A percentile compares a stretch with the other conserved stretches of the same genome.
phyloP scores from a whole-genome alignment of 2,113 vertebrate genomes.

The Pelecanus crispus region DNA sequence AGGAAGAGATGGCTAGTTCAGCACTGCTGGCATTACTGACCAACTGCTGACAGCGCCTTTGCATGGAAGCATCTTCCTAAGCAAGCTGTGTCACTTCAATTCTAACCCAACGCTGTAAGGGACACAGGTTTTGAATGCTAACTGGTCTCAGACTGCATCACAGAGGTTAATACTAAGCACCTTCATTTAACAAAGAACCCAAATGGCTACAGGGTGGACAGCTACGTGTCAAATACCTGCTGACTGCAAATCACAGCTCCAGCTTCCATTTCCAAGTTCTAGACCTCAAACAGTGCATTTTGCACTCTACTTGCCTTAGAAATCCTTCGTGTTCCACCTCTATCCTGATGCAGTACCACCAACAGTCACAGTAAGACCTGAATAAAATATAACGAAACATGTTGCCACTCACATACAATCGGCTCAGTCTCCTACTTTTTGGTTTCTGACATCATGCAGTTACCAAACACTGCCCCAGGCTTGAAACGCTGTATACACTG shows the following conservation, averaged over 20 bases:
- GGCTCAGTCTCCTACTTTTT: not conserved
- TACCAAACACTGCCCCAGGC: not conserved
- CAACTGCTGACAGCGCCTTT: not conserved
- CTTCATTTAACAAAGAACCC: not conserved
- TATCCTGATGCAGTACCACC: not conserved
- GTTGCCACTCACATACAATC: not conserved
- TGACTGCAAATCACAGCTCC: not conserved
- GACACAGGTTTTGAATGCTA: accelerated
- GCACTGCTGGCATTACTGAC: not conserved
- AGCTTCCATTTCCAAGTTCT: not conserved
- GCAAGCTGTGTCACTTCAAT: accelerated
- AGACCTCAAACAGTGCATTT: not conserved
- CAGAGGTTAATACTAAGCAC: not conserved
- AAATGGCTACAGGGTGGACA: not conserved
- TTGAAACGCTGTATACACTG: conserved; percentile 40
- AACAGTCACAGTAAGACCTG: not conserved
- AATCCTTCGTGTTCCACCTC: not conserved
- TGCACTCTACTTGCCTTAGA: not conserved
- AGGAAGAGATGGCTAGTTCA: not conserved
- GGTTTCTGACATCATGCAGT: accelerated
- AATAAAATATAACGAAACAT: accelerated
- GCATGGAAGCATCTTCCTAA: not conserved
- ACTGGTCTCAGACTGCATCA: not conserved
- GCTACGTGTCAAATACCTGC: not conserved
- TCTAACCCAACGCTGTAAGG: not conserved